phyloP scores from a whole-genome alignment of 2,797 vertebrate species.

The Alauda arvensis region DNA sequence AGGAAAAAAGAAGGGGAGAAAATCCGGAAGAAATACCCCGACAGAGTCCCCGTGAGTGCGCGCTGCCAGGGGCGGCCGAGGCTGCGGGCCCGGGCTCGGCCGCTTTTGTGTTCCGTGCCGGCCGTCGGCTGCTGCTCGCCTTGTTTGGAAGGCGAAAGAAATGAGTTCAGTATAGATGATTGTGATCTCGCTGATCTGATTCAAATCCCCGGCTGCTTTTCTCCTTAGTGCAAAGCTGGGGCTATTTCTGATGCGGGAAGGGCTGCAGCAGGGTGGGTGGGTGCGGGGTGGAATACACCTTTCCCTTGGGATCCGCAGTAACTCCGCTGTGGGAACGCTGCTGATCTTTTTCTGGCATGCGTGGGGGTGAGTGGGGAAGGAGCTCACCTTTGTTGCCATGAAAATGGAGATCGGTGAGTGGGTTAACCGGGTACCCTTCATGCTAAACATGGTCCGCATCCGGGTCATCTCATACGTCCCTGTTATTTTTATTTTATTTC shows the following conservation, averaged over 20 bases:
- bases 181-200: not conserved
- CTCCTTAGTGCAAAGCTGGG: not conserved
- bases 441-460: not conserved
- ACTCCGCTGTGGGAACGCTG: not conserved
- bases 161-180: not conserved
- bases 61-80: not conserved
- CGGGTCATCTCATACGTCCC: not conserved
- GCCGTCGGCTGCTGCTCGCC: not conserved
- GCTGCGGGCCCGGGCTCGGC: not conserved
- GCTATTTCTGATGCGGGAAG: not conserved
- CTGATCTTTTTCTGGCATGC: not conserved
- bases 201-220: not conserved
- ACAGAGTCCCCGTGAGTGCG: slow-evolving; percentile 92
- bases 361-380: not conserved
- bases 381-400: not conserved
- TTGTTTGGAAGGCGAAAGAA: not conserved
- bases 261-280: not conserved
- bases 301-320: not conserved
- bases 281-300: not conserved
- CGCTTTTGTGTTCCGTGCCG: not conserved
- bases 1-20: slow-evolving; percentile 97
- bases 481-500: not conserved
- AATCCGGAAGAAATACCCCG: slow-evolving; percentile 97
- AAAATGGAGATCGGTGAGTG: slow-evolving; percentile 14
- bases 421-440: not conserved